phyloP scores from a whole-genome alignment of 2,113 vertebrate genomes.

The Calidris pygmaea region DNA sequence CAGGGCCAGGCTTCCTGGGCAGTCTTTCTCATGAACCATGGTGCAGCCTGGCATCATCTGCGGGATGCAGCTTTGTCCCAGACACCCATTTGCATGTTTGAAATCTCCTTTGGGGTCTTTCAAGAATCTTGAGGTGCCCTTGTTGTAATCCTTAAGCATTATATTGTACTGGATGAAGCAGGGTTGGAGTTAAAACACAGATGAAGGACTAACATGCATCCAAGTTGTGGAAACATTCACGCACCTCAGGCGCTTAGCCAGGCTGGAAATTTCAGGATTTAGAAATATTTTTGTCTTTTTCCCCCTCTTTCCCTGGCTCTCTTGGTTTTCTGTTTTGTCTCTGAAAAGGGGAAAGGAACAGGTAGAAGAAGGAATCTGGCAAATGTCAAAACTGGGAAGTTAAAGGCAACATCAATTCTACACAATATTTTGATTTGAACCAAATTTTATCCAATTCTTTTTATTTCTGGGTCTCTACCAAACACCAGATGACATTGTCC shows the following conservation, averaged over 20 bases:
- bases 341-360: neutral
- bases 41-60: neutral
- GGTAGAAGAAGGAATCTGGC: neutral
- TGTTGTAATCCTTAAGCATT: neutral
- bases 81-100: neutral
- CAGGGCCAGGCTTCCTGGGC: neutral
- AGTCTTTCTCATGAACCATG: neutral
- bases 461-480: neutral
- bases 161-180: neutral
- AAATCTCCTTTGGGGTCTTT: neutral
- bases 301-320: neutral
- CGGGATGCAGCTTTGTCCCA: neutral
- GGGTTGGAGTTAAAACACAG: neutral
- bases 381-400: neutral
- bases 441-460: neutral
- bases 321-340: neutral
- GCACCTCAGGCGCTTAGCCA: neutral
- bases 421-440: neutral
- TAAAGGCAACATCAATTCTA: neutral
- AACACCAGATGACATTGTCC: neutral
- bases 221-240: neutral
- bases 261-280: neutral
- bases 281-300: neutral
- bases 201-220: neutral
- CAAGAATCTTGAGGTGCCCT: neutral